Base-by-base conservation (phyloP, 2,888 invertebrate species). In the Anarsia innoxiella region DNA sequence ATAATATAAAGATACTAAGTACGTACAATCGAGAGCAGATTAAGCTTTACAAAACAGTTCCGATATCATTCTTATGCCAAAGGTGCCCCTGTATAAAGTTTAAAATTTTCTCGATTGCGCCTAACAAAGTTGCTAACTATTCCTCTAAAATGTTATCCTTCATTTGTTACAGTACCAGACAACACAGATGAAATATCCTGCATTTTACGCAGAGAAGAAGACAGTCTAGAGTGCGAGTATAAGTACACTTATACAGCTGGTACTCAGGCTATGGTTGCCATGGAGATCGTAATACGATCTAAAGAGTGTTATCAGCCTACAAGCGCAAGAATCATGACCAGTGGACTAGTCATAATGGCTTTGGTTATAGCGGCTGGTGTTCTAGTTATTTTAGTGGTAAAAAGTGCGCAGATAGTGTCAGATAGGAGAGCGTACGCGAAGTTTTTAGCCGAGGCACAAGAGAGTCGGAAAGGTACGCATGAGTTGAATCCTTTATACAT, bases 401-500 rank as follows among this genome's bases (percentile, higher is more conserved):
- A 83, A 56, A 64, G 56, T 35, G 79, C 75, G 0, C 71, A 87
- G 13, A 64, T 80, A 0, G 55, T 75, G 0, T 82, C 84, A 0
- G 88, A 89, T 47, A 80, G 83, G 15, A 59, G 82, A 13, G 88
- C 88, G 0, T 88, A 83, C 45, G 87, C 86, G 0, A 80, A 74
- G 38, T 89, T 89, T 42, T 48, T 69, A 3, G 62, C 76, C 23
- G 82, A 86, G 49, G 79, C 84, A 0, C 59, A 77, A 37, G 73
- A 72, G 36, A 79, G 80, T 31, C 66, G 71, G 36, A 62, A 72
- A 28, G 53, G 74, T 28, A 69, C 73, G 65, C 75, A 76, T 38
- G 70, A 78, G 32, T 49, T 86, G 40, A 90, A 90, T 59, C 91
- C 91, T 0, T 53, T 91, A 40, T 91, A 90, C 48, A 86, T 80